Conservation (phyloP, 2,888 invertebrate genomes). For the Silvanus unidentatus region DNA sequence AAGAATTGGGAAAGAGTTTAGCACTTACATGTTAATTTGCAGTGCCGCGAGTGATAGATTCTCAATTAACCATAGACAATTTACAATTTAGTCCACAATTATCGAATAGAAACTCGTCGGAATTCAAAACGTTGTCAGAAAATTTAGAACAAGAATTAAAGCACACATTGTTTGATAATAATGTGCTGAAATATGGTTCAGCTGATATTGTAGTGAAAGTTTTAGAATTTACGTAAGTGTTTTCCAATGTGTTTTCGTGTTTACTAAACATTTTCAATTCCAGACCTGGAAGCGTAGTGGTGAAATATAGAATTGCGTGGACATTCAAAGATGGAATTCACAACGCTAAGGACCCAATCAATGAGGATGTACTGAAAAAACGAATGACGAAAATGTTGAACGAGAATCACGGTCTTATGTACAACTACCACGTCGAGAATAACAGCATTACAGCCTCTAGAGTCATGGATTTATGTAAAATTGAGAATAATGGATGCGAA, state of each 20-base stretch:
- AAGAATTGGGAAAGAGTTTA: not conserved
- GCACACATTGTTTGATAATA: conserved; percentile 51
- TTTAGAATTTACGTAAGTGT: conserved; percentile 54
- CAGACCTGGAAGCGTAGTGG: conserved; percentile 62
- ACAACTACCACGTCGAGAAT: conserved; percentile 46
- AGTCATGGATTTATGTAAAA: conserved; percentile 61
- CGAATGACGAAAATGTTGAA: conserved; percentile 50
- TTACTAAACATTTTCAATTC: conserved; percentile 21
- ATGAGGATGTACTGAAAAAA: conserved; percentile 45
- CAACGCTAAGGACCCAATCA: conserved; percentile 49
- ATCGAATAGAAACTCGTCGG: conserved; percentile 54
- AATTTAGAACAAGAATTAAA: conserved; percentile 57
- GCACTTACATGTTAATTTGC: not conserved
- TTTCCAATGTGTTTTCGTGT: too few species aligned
- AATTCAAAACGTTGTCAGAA: conserved; percentile 56
- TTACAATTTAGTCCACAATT: conserved; percentile 57
- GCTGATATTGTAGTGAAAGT: conserved; percentile 57
- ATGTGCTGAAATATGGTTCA: conserved; percentile 50
- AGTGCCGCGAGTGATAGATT: conserved; percentile 67
- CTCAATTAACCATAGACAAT: conserved; percentile 61
- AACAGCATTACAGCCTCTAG: conserved; percentile 52
- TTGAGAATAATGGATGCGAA: conserved; percentile 60
- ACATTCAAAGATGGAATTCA: conserved; percentile 49
- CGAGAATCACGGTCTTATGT: conserved; percentile 49
- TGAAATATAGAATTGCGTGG: conserved; percentile 63